phyloP scores from a whole-genome alignment of 2,797 vertebrate species.

The Falco rusticolus region DNA sequence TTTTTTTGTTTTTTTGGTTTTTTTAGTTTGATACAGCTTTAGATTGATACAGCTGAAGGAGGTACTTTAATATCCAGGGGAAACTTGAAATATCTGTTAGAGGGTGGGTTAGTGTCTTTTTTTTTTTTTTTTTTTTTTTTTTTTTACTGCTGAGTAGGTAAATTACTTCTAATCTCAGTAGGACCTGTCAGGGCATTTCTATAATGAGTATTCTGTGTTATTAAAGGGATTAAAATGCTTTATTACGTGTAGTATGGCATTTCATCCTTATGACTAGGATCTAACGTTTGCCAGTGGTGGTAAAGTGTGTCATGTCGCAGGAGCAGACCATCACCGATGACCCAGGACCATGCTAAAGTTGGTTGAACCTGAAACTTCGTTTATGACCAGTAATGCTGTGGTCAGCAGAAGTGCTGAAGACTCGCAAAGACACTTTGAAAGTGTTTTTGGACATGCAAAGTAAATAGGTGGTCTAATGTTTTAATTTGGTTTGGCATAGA shows the following conservation, averaged over 20 bases:
- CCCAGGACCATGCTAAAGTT: accelerated
- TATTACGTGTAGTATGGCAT: accelerated
- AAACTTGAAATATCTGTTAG: not conserved
- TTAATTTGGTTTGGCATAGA: not conserved
- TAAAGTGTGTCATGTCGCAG: not conserved
- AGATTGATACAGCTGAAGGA: not conserved
- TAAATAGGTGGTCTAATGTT: not conserved
- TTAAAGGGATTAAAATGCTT: not conserved
- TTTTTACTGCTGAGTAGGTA: not conserved
- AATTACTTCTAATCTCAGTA: not conserved
- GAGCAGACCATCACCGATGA: accelerated
- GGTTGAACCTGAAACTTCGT: not conserved
- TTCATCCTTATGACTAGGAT: not conserved
- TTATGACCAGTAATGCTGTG: not conserved
- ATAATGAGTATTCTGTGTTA: accelerated
- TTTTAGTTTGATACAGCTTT: not conserved
- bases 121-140: not conserved
- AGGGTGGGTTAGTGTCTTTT: not conserved
- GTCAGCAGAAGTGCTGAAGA: not conserved
- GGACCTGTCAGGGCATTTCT: not conserved
- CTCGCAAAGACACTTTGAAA: not conserved
- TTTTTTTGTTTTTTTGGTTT: not conserved
- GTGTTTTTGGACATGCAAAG: not conserved
- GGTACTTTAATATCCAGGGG: not conserved
- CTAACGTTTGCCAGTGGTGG: not conserved